Percentiles rank a stretch among this genome's conserved stretches.
These are phyloP conservation scores for Plutella xylostella DNA, from an alignment of 2,888 invertebrate genomes.

Conservation along the genomic window DNA sequence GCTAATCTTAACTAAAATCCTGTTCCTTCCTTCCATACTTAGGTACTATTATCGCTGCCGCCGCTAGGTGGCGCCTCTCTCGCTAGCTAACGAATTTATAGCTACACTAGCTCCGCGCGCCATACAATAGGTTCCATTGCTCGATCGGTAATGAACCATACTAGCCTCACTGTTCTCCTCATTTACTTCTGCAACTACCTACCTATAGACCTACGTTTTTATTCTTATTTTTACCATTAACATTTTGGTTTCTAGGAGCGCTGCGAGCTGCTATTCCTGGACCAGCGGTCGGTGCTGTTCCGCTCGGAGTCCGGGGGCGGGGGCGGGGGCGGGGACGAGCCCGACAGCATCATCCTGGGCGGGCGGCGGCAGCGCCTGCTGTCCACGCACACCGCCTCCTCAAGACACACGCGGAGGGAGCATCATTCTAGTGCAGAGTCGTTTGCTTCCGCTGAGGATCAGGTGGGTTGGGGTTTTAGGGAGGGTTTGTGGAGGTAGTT, in stretches of 20 bases:
- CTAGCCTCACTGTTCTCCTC: too few relatives aligned
- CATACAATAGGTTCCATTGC: too few relatives aligned
- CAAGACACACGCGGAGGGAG: slow-evolving; percentile 60
- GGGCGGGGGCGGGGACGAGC: slow-evolving; percentile 26
- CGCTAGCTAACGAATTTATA: too few relatives aligned
- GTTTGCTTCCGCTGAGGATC: slow-evolving; percentile 95
- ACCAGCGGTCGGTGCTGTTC: slow-evolving; percentile 89
- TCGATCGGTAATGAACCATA: too few relatives aligned
- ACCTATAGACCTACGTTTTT: background rate
- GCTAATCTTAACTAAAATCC: background rate
- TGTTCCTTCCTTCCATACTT: too few relatives aligned
- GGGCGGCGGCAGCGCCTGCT: slow-evolving; percentile 47
- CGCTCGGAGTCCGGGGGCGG: slow-evolving; percentile 78
- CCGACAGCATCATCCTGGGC: slow-evolving; percentile 28
- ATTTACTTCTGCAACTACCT: too few relatives aligned
- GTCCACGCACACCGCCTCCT: slow-evolving; percentile 53
- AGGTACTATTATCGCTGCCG: too few relatives aligned
- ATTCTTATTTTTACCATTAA: background rate
- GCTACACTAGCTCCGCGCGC: too few relatives aligned
- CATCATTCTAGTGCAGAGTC: slow-evolving; percentile 93
- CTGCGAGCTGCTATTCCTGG: slow-evolving; percentile 88
- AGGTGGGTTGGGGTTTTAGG: slow-evolving; percentile 55
- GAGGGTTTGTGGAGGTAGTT: too few relatives aligned
- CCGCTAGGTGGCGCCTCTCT: too few relatives aligned
- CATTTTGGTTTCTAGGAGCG: slow-evolving; percentile 73